These are phyloP conservation scores for Trichogramma evanescens DNA, from an alignment of 2,888 invertebrate species.

Conservation along the genomic window DNA sequence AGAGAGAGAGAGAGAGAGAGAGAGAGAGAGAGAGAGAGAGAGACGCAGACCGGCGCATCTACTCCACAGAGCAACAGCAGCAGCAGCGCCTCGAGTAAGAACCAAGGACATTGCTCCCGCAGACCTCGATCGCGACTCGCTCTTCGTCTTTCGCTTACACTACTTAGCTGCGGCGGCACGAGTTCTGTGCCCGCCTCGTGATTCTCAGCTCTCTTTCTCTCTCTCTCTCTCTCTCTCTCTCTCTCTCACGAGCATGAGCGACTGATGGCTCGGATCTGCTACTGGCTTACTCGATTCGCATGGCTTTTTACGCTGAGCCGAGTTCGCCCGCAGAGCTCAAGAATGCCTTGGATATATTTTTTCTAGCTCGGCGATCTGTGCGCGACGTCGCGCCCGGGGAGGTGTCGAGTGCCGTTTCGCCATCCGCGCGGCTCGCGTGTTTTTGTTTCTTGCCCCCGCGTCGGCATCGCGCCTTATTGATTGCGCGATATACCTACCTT, in stretches of 20 bases:
- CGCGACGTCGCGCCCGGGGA: no score
- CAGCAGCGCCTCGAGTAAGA: constrained; percentile 3
- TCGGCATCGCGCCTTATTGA: neutral
- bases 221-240: no score
- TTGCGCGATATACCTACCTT: neutral
- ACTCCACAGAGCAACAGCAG: neutral
- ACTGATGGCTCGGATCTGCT: no score
- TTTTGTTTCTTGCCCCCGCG: neutral
- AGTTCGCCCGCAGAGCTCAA: no score
- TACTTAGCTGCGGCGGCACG: no score
- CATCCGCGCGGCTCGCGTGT: neutral
- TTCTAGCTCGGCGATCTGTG: neutral
- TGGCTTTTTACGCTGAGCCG: no score
- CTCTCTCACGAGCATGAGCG: no score
- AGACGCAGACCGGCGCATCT: neutral
- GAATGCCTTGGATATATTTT: no score
- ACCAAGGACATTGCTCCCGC: constrained; percentile 23
- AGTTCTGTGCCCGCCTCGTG: no score
- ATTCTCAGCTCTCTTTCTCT: no score
- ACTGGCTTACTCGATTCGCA: no score
- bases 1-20: no score
- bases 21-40: neutral
- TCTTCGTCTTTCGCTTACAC: neutral
- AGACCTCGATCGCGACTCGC: constrained; percentile 16
- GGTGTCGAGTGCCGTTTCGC: neutral